Evolutionary conservation across 1,140 invertebrate genomes (phyloP).

Genomic region (Melitaea cinxia): DNA sequence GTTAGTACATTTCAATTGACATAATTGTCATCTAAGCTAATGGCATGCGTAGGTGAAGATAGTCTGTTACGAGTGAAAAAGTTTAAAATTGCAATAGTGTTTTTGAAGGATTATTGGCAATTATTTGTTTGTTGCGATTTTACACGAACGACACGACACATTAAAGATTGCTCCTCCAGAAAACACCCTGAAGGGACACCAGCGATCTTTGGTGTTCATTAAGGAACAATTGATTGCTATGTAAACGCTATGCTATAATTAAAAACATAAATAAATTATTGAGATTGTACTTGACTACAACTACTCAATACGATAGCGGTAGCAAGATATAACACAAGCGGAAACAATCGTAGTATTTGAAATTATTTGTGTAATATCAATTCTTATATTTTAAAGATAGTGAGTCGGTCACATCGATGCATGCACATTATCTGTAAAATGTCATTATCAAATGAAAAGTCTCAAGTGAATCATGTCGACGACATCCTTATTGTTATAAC

Average conservation of each 20-base stretch:
- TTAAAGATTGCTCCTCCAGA: too few relatives aligned
- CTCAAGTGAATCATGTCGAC: constrained; percentile 65
- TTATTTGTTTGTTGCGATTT: too few relatives aligned
- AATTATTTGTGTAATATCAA: neutral
- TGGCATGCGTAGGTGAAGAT: too few relatives aligned
- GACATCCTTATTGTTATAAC: constrained; percentile 67
- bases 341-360: neutral
- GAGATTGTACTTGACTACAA: neutral
- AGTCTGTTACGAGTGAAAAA: too few relatives aligned
- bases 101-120: too few relatives aligned
- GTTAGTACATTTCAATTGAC: neutral
- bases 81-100: too few relatives aligned
- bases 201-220: too few relatives aligned
- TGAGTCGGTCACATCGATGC: neutral
- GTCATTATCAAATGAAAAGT: constrained; percentile 37
- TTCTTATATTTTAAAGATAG: neutral
- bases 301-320: neutral
- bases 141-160: too few relatives aligned
- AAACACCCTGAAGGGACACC: too few relatives aligned
- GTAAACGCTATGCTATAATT: neutral
- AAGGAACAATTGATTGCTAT: neutral
- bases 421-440: constrained; percentile 6
- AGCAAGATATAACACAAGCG: neutral
- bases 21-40: neutral
- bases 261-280: neutral